Evolutionary conservation across 2,888 invertebrate genomes (phyloP).

Genomic region (Resseliella maxima): DNA sequence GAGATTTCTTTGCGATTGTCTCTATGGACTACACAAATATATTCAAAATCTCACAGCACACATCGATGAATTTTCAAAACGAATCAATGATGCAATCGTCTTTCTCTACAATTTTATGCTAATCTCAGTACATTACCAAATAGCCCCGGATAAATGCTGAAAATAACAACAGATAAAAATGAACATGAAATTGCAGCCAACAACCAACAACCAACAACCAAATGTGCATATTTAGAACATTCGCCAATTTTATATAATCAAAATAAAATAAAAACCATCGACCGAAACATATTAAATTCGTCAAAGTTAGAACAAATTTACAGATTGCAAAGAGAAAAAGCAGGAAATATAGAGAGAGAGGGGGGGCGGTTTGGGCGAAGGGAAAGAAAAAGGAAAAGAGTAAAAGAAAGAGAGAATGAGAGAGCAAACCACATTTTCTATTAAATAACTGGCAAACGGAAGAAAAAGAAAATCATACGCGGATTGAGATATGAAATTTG

Average conservation of each 20-base stretch:
- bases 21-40: background rate
- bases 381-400: background rate
- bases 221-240: background rate
- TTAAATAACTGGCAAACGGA: background rate
- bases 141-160: background rate
- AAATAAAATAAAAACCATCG: background rate
- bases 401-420: background rate
- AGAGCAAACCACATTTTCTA: background rate
- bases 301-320: background rate
- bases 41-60: background rate
- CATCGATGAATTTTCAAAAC: background rate
- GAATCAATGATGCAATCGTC: background rate
- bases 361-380: too few species aligned
- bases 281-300: background rate
- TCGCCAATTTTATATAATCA: background rate
- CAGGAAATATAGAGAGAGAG: too few species aligned
- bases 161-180: background rate
- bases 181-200: background rate
- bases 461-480: conserved; percentile 1
- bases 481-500: conserved; percentile 2
- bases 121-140: background rate
- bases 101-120: background rate
- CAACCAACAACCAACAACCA: background rate
- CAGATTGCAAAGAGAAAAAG: too few species aligned
- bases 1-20: too few species aligned